phyloP scores from a whole-genome alignment of 2,888 invertebrate species.

The Ligdia adustata region DNA sequence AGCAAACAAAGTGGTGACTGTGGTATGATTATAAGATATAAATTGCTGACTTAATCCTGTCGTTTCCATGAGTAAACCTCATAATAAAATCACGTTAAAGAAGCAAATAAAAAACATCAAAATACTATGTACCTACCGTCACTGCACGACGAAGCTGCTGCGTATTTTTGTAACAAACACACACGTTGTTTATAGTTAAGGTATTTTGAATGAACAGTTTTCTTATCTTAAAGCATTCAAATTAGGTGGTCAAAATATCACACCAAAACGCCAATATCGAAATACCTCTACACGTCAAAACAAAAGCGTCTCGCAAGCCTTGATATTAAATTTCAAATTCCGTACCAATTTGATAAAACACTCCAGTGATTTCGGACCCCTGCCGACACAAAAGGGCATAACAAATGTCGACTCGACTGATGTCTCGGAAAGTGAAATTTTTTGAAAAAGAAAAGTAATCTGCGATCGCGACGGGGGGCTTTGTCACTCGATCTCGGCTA shows the following conservation, averaged over 20 bases:
- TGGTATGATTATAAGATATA: neutral
- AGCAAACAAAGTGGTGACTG: slow-evolving; percentile 51
- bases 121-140: too few relatives aligned
- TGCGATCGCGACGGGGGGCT: slow-evolving; percentile 61
- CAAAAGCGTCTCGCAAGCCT: slow-evolving; percentile 28
- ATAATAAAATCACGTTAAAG: too few relatives aligned
- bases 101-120: too few relatives aligned
- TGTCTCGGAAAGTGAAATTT: slow-evolving; percentile 42
- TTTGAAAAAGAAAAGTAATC: slow-evolving; percentile 48
- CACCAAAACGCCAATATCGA: slow-evolving; percentile 2
- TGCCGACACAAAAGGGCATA: slow-evolving; percentile 39
- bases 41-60: too few relatives aligned
- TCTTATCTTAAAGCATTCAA: too few relatives aligned
- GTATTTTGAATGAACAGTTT: too few relatives aligned
- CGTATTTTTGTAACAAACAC: too few relatives aligned
- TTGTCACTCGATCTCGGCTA: slow-evolving; percentile 73
- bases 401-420: slow-evolving; percentile 33
- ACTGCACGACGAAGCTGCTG: too few relatives aligned
- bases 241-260: slow-evolving; percentile 5
- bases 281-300: slow-evolving; percentile 13
- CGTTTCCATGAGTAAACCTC: too few relatives aligned
- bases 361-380: slow-evolving; percentile 40
- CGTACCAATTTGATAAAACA: slow-evolving; percentile 33
- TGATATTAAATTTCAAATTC: slow-evolving; percentile 37
- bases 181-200: too few relatives aligned